Conservation (phyloP, 2,797 vertebrate genomes). For the Myotis myotis region DNA sequence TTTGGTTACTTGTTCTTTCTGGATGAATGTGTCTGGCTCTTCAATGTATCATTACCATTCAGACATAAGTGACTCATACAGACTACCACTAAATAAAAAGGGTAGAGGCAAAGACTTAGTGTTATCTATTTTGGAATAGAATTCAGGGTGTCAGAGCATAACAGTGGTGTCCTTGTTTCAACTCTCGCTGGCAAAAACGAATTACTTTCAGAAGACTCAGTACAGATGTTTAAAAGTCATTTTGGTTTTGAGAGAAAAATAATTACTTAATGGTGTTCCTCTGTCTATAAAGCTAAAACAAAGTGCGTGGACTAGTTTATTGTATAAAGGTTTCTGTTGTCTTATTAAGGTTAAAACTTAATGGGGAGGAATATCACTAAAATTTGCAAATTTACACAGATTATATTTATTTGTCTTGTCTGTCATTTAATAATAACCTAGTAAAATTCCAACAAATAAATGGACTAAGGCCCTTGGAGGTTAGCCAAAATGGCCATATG, state of each 20-base stretch:
- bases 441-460: conserved; percentile 58
- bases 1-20: background rate
- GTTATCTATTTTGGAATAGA: conserved; percentile 32
- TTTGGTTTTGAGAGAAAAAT: conserved; percentile 60
- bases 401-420: conserved; percentile 53
- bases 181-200: conserved; percentile 18
- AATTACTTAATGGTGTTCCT: background rate
- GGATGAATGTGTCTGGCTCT: background rate
- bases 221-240: background rate
- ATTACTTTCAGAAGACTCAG: conserved; percentile 7
- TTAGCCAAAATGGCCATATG: conserved; percentile 53
- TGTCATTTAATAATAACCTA: conserved; percentile 49
- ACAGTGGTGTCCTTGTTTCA: background rate
- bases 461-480: conserved; percentile 1
- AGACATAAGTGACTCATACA: conserved; percentile 6
- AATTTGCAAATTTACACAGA: conserved; percentile 62
- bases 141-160: conserved; percentile 2
- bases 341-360: conserved; percentile 61
- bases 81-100: background rate
- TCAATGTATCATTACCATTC: background rate
- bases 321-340: conserved; percentile 41
- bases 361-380: conserved; percentile 62
- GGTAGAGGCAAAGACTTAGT: background rate
- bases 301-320: conserved; percentile 31
- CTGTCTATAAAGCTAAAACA: conserved; percentile 52